These are phyloP conservation scores for Bucco capensis DNA, from an alignment of 2,113 vertebrate genomes.

Conservation along the genomic window DNA sequence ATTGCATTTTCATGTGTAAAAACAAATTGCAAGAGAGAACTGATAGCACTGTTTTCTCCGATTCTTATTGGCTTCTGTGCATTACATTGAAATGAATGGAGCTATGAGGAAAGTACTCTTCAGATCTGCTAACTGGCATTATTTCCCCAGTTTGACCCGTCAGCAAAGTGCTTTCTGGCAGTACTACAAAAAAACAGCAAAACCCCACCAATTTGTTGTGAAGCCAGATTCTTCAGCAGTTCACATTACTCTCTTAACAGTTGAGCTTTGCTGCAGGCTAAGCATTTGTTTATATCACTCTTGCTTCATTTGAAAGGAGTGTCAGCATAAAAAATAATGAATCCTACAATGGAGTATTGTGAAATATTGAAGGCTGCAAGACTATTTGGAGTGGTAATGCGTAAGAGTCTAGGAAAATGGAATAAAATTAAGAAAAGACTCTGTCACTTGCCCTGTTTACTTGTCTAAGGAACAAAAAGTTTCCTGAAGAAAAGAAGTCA, in stretches of 20 bases:
- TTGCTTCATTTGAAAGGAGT: neutral
- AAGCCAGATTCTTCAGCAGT: neutral
- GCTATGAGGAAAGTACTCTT: neutral
- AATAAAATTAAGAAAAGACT: neutral
- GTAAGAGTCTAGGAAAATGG: neutral
- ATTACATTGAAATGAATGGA: neutral
- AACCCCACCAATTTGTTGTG: neutral
- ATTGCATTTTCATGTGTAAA: neutral
- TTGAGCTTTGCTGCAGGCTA: neutral
- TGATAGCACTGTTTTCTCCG: neutral
- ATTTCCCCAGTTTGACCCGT: neutral
- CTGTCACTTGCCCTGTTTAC: neutral
- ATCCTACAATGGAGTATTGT: neutral
- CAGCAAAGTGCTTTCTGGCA: neutral
- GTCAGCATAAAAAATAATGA: neutral
- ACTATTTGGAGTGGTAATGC: neutral
- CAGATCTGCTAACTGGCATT: neutral
- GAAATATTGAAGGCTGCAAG: neutral
- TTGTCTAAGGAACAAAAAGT: neutral
- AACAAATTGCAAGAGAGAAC: neutral
- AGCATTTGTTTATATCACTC: neutral
- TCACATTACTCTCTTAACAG: neutral
- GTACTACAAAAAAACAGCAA: neutral
- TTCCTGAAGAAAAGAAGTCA: neutral
- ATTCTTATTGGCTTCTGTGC: neutral